Conservation (phyloP, 2,888 invertebrate genomes). For the Eustalomyia histrio region DNA sequence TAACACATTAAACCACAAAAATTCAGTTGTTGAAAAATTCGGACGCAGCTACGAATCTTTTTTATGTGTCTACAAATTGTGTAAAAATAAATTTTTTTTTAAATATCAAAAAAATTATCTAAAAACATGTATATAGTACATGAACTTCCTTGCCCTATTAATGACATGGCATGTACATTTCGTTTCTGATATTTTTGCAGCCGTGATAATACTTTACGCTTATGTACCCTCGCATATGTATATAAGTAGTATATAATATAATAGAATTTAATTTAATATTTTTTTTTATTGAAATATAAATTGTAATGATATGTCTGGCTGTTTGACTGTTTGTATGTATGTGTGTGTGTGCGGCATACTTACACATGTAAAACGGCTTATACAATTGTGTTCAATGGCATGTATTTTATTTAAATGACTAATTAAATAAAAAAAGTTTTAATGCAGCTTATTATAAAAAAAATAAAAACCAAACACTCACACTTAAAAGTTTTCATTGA, state of each 20-base stretch:
- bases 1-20: too few species aligned
- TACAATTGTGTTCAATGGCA: background rate
- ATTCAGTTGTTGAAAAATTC: too few species aligned
- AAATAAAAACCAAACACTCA: background rate
- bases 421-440: background rate
- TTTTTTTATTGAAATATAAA: background rate
- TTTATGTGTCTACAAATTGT: too few species aligned
- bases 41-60: too few species aligned
- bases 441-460: background rate
- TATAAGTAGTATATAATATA: too few species aligned
- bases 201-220: slow-evolving; percentile 18
- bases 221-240: background rate
- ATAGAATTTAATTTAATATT: background rate
- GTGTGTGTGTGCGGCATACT: background rate
- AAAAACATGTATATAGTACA: too few species aligned
- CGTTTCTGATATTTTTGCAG: background rate
- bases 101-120: too few species aligned
- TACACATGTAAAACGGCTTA: background rate
- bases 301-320: background rate
- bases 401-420: background rate
- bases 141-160: too few species aligned
- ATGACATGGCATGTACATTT: too few species aligned
- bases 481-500: background rate
- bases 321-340: background rate
- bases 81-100: too few species aligned